Conservation (phyloP, 2,888 invertebrate species). For the Plagodis pulveraria region DNA sequence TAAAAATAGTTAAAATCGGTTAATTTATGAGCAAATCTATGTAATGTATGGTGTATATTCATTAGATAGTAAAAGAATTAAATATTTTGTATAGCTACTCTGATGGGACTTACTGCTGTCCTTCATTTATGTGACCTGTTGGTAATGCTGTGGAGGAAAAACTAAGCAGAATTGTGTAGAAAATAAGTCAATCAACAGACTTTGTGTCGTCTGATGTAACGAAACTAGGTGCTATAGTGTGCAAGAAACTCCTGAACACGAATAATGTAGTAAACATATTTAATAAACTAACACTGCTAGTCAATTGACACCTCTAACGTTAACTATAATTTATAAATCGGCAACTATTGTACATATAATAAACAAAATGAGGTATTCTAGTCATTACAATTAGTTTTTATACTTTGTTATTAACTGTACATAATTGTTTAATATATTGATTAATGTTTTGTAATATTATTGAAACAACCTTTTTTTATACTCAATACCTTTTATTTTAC, state of each 20-base stretch:
- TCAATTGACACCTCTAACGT: constrained; percentile 66
- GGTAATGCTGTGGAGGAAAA: too few species aligned
- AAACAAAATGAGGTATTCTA: constrained; percentile 67
- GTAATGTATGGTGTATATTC: too few species aligned
- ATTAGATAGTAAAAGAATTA: too few species aligned
- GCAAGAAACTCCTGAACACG: not conserved
- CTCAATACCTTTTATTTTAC: constrained; percentile 67
- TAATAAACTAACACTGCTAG: constrained; percentile 57
- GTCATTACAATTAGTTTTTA: constrained; percentile 65
- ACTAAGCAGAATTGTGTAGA: too few species aligned
- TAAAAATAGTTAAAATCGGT: too few species aligned
- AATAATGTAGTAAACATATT: constrained; percentile 4
- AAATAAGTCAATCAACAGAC: too few species aligned
- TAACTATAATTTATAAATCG: constrained; percentile 33
- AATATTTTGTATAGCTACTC: too few species aligned
- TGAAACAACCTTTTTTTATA: constrained; percentile 57
- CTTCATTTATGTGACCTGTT: too few species aligned
- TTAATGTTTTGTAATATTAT: constrained; percentile 31
- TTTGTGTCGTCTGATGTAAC: not conserved
- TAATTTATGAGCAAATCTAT: too few species aligned
- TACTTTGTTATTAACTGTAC: constrained; percentile 54
- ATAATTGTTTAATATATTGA: constrained; percentile 45
- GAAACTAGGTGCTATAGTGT: not conserved
- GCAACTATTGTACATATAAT: constrained; percentile 28
- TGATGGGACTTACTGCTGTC: too few species aligned